Base-by-base conservation (phyloP, 2,797 vertebrate genomes). In the Cryptoblepharus egeriae region DNA sequence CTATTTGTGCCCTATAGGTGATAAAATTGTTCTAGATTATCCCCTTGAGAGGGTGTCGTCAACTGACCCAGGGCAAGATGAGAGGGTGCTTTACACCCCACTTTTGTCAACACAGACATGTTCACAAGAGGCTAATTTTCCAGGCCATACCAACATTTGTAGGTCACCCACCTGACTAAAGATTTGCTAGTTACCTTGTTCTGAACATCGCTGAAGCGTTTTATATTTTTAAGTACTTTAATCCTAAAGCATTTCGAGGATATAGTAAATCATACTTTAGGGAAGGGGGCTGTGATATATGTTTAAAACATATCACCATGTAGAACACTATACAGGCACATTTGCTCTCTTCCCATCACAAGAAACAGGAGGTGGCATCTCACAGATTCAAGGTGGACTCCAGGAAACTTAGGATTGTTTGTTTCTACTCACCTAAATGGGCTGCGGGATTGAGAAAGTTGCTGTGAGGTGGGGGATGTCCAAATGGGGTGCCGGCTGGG, bases 381-480 rank as follows among this genome's bases (percentile, higher is more conserved):
- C 11, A n/a, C 4, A 39, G 15, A 37, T 18, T 57, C 73, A 75
- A 2, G 26, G 2, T 4, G 7, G 49, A 5, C 45, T 22, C 7
- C 45, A 49, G 12, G 45, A 5, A 49, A 9, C 49, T 52, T 16
- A 52, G 15, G 49, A 52, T 6, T 30, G 42, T 9, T 11, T 5
- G 8, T 7, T 55, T 28, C 28, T 24, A 61, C 94, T 85, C 96
- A 99, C 98, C 98, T 89, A 98, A 96, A 93, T 99, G 98, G 91
- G 98, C 96, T 22, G 97, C 96, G 22, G 97, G 97, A 91, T 96
- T 96, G 85, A 99, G 98, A 87, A 99, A 98, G 95, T 98, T 99
- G 93, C 97, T 97, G 82, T 97, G 98, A 91, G 98, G 98, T 35
- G 96, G 94, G 0, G 98, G 97, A 74, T 97, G 97, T 81, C 98